Evolutionary conservation across 2,113 vertebrate genomes (phyloP).

Genomic region (Silurus glanis): DNA sequence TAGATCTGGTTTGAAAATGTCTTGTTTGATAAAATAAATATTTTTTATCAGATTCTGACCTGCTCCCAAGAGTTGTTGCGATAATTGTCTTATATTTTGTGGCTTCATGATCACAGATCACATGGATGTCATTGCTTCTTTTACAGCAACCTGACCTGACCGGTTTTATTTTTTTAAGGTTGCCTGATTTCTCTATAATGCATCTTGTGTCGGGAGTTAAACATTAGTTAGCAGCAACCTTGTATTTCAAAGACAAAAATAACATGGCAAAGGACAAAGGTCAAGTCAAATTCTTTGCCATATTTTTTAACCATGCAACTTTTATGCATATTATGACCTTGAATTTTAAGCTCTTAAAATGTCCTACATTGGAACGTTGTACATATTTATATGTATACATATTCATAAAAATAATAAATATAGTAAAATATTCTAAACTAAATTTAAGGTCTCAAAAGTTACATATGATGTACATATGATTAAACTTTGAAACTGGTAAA

Average conservation of each 20-base stretch:
- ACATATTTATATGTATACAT: background rate
- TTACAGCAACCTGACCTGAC: slow-evolving; percentile 41
- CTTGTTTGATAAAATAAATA: no score
- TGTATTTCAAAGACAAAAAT: no score
- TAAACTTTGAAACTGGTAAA: slow-evolving; percentile 15
- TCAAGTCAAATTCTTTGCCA: no score
- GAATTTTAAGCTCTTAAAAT: background rate
- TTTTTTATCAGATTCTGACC: slow-evolving; percentile 34
- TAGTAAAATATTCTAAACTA: background rate
- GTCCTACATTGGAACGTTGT: background rate
- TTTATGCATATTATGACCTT: background rate
- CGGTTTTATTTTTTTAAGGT: background rate
- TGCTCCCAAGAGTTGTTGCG: slow-evolving; percentile 44
- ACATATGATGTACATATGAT: background rate
- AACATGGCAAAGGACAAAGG: no score
- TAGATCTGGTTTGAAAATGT: no score
- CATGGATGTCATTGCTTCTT: slow-evolving; percentile 27
- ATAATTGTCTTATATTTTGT: slow-evolving; percentile 49
- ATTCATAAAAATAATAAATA: no score
- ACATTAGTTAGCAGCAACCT: background rate
- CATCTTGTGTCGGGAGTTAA: background rate
- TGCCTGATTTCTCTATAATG: background rate
- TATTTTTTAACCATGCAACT: background rate
- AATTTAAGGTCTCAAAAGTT: background rate
- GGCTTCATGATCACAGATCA: slow-evolving; percentile 42